phyloP scores from a whole-genome alignment of 2,113 vertebrate genomes.

The Uria lomvia region DNA sequence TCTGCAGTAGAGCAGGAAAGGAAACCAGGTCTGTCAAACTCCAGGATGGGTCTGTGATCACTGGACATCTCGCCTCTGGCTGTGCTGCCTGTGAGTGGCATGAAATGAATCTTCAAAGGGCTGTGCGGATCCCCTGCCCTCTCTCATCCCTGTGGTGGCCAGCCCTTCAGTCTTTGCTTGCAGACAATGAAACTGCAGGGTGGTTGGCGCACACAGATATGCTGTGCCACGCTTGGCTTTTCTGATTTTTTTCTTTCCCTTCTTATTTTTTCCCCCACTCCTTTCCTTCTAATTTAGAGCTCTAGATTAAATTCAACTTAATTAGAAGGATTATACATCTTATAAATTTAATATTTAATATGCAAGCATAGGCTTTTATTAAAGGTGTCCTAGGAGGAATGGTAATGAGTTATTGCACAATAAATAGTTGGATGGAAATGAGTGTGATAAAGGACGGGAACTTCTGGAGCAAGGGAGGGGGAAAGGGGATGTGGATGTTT shows the following conservation, averaged over 20 bases:
- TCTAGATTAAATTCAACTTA: conserved; percentile 66
- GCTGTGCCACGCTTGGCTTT: background rate
- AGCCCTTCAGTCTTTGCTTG: background rate
- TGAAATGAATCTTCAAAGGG: background rate
- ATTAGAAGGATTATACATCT: conserved; percentile 72
- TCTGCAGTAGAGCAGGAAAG: background rate
- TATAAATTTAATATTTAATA: conserved; percentile 75
- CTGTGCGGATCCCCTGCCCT: background rate
- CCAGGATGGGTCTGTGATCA: background rate
- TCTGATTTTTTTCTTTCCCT: background rate
- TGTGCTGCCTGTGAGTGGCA: background rate
- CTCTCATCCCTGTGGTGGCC: background rate
- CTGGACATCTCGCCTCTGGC: background rate
- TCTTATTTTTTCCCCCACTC: background rate
- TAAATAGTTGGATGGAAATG: conserved; percentile 41
- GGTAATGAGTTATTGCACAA: conserved; percentile 61
- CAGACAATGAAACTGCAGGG: background rate
- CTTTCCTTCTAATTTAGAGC: conserved; percentile 52
- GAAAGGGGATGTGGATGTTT: background rate
- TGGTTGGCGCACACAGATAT: background rate
- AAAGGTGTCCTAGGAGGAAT: conserved; percentile 66
- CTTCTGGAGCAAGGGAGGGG: conserved; percentile 8
- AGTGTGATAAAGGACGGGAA: conserved; percentile 27
- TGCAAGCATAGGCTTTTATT: conserved; percentile 68
- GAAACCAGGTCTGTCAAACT: background rate